phyloP scores from a whole-genome alignment of 2,888 invertebrate species.

The Drosophila melanocephala region DNA sequence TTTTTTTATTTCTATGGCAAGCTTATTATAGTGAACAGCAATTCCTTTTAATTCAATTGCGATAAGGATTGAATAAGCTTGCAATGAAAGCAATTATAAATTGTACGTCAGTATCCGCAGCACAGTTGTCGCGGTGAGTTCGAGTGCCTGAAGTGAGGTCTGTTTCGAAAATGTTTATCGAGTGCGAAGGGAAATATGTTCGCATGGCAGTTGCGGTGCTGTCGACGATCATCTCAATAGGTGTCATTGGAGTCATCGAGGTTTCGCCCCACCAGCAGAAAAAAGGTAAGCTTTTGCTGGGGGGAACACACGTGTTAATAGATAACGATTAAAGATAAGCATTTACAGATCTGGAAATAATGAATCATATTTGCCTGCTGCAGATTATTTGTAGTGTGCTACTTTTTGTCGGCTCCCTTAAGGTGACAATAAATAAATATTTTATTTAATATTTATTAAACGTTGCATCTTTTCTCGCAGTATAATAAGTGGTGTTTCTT shows the following conservation, averaged over 20 bases:
- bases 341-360: conserved; percentile 22
- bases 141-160: not conserved
- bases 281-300: conserved; percentile 19
- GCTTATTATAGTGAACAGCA: no score
- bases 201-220: conserved; percentile 38
- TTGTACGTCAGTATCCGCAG: not conserved
- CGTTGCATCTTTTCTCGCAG: conserved; percentile 10
- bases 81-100: not conserved
- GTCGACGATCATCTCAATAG: conserved; percentile 31
- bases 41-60: not conserved
- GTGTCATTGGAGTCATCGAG: conserved; percentile 14
- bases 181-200: not conserved
- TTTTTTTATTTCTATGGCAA: no score
- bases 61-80: conserved; percentile 16
- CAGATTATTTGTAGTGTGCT: conserved; percentile 42
- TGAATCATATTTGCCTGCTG: conserved; percentile 51
- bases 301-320: not conserved
- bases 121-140: conserved; percentile 29
- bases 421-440: conserved; percentile 19
- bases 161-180: conserved; percentile 10
- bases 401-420: conserved; percentile 26
- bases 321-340: conserved; percentile 13
- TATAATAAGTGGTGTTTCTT: conserved; percentile 41
- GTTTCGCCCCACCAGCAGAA: not conserved
- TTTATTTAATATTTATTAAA: not conserved